phyloP scores from a whole-genome alignment of 1,140 invertebrate species.

The Tetramorium alpestre region DNA sequence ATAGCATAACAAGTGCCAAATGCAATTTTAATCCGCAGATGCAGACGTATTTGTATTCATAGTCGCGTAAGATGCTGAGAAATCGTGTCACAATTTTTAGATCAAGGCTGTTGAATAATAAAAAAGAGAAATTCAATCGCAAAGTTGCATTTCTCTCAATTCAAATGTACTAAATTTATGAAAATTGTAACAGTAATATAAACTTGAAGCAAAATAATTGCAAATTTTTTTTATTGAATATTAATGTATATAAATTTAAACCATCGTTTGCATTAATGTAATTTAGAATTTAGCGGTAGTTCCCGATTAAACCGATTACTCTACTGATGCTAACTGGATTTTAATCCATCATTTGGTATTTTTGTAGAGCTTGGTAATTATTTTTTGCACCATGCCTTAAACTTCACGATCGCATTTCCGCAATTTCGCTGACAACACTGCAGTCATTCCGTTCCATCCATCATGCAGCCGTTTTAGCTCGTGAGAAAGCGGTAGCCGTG shows the following conservation, averaged over 20 bases:
- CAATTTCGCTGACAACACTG: neutral
- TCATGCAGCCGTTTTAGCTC: conserved; percentile 10
- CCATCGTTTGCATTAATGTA: neutral
- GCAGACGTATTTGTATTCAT: neutral
- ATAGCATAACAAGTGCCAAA: neutral
- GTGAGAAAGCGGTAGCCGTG: conserved; percentile 6
- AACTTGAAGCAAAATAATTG: neutral
- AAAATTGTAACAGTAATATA: neutral
- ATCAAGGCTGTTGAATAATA: neutral
- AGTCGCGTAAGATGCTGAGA: neutral
- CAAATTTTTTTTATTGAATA: neutral
- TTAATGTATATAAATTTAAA: neutral
- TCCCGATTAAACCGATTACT: neutral
- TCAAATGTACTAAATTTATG: neutral
- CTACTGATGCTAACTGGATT: neutral
- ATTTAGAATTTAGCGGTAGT: neutral
- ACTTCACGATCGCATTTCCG: conserved; percentile 7
- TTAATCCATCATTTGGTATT: neutral
- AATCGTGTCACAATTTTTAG: neutral
- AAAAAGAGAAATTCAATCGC: neutral
- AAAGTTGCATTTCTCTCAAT: neutral
- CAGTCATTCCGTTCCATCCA: conserved; percentile 22
- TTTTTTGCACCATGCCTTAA: neutral
- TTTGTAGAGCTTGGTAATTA: neutral
- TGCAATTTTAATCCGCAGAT: conserved; percentile 38